Base-by-base conservation (phyloP, 2,113 vertebrate genomes). In the Oreochromis niloticus region DNA sequence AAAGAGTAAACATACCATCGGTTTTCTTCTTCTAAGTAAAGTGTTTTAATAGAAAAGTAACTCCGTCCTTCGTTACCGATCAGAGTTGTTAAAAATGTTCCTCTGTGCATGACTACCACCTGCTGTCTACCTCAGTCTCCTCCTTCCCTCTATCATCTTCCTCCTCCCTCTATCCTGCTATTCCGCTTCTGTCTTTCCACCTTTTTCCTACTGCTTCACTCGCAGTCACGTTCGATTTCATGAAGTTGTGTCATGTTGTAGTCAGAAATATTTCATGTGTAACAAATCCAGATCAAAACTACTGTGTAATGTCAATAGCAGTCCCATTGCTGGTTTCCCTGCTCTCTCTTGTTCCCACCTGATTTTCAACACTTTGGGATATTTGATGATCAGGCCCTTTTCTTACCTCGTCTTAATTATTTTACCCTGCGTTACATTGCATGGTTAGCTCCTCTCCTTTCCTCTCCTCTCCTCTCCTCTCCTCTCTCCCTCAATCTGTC, bases 211-310 rank as follows among this genome's bases (percentile, higher is more conserved):
- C 73, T 54, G 73, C 63, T 86, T 83, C 6, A 0, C 54, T 56
- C 10, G 27, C 85, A 1, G 46, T 86, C 91, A 82, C 89, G 93
- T 93, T 94, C 93, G 96, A 97, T 97, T 97, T 96, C 96, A 56
- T 36, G 13, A 50, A 83, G 52, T 82, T 94, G 90, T 96, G 96
- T 96, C 96, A 95, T 96, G 95, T 96, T 96, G 96, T 96, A 96
- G 95, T 96, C 94, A 93, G 94, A 93, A 95, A 96, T 95, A 92
- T 96, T 96, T 96, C 90, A 93, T 96, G 95, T 94, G 95, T 96
- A 96, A 94, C 93, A 91, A 94, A 93, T 96, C 91, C 94, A 93
- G 95, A 96, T 95, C 94, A 96, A 96, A 97, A 97, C 96, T 97
- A 95, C 96, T 88, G 93, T 92, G 92, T 93, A 9, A 14, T 66